These are phyloP conservation scores for Cheumatopsyche charites DNA, from an alignment of 1,140 invertebrate species.

Conservation along the genomic window DNA sequence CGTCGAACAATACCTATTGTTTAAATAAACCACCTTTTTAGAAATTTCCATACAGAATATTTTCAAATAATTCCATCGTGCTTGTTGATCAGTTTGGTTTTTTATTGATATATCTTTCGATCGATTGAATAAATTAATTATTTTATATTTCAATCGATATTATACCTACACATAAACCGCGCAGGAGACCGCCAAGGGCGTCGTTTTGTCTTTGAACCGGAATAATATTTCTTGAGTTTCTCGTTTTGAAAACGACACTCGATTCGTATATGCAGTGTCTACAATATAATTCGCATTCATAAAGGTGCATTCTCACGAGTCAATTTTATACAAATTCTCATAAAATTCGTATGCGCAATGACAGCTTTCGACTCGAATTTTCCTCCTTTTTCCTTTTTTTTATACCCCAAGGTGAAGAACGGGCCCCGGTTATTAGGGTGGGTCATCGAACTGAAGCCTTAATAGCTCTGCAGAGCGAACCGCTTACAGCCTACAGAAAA, in stretches of 20 bases:
- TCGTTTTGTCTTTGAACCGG: neutral
- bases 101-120: too few relatives aligned
- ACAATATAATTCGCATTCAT: neutral
- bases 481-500: neutral
- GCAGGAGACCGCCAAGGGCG: neutral
- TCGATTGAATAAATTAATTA: too few relatives aligned
- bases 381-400: neutral
- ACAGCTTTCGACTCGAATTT: neutral
- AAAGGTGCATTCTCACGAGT: neutral
- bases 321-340: neutral
- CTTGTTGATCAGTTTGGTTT: too few relatives aligned
- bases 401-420: neutral
- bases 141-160: too few relatives aligned
- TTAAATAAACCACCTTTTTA: too few relatives aligned
- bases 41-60: too few relatives aligned
- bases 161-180: neutral
- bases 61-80: too few relatives aligned
- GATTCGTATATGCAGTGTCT: too few relatives aligned
- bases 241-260: slow-evolving; percentile 2
- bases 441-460: slow-evolving; percentile 14
- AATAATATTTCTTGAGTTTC: neutral
- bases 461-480: neutral
- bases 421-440: slow-evolving; percentile 8
- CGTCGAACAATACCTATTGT: too few relatives aligned
- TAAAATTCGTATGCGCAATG: too few relatives aligned